A percentile compares a stretch with the other conserved stretches of the same genome.
These are phyloP conservation scores for Halcyon smyrnensis DNA, from an alignment of 2,797 vertebrate species.

Conservation along the genomic window DNA sequence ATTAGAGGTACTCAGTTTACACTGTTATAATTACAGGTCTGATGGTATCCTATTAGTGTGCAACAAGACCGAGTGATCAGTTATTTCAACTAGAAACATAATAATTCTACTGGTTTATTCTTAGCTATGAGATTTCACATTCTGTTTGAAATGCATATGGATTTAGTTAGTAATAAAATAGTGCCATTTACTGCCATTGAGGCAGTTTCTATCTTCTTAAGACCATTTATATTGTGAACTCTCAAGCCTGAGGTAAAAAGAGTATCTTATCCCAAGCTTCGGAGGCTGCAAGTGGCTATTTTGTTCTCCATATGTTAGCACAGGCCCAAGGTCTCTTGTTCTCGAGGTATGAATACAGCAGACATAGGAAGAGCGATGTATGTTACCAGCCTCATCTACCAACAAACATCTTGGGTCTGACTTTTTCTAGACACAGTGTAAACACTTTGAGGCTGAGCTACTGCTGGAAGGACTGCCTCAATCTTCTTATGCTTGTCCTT, in stretches of 20 bases:
- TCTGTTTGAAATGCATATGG: not conserved
- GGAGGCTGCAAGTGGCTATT: not conserved
- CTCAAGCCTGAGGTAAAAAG: not conserved
- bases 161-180: not conserved
- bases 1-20: not conserved
- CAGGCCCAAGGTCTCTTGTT: not conserved
- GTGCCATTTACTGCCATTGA: not conserved
- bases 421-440: not conserved
- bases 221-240: not conserved
- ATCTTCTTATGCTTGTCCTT: not conserved
- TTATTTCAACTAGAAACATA: not conserved
- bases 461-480: not conserved
- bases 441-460: not conserved
- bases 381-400: not conserved
- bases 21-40: not conserved
- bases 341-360: not conserved
- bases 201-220: not conserved
- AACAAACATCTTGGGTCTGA: not conserved
- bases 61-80: not conserved
- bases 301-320: not conserved
- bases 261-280: not conserved
- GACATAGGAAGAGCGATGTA: not conserved
- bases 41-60: not conserved
- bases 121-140: not conserved
- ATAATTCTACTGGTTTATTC: not conserved